Percentiles rank a stretch among this genome's conserved stretches.
Evolutionary conservation across 2,113 vertebrate species (phyloP).

Genomic region (Lophura nycthemera): DNA sequence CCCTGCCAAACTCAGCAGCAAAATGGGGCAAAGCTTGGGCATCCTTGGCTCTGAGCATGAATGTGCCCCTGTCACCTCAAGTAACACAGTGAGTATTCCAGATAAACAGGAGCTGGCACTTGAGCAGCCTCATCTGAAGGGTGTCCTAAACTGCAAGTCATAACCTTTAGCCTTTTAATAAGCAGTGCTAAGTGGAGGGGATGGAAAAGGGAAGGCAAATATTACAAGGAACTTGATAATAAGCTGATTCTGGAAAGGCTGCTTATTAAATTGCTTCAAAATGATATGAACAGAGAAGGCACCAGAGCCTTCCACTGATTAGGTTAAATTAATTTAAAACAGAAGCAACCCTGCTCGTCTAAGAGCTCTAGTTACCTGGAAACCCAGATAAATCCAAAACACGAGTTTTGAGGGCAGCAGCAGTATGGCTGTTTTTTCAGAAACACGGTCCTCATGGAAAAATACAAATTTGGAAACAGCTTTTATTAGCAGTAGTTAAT

Average conservation of each 20-base stretch:
- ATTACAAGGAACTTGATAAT: not conserved
- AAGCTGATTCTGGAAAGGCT: not conserved
- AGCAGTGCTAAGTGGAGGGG: not conserved
- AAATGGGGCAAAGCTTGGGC: not conserved
- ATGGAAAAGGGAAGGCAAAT: not conserved
- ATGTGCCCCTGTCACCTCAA: accelerated
- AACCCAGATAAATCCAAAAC: conserved; percentile 73
- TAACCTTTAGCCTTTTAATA: not conserved
- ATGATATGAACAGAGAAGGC: conserved; percentile 33
- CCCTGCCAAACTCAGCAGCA: not conserved
- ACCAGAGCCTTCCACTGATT: conserved; percentile 57
- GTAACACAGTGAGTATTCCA: not conserved
- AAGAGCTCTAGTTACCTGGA: conserved; percentile 61
- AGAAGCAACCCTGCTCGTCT: conserved; percentile 45
- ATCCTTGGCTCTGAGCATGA: not conserved
- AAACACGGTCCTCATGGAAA: conserved; percentile 63
- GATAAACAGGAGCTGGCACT: not conserved
- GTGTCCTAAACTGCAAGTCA: accelerated
- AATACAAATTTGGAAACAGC: conserved; percentile 61
- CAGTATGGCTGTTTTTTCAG: not conserved
- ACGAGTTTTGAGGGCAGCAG: conserved; percentile 30
- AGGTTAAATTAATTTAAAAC: conserved; percentile 65
- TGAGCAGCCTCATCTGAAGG: not conserved
- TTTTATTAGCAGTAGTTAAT: conserved; percentile 69
- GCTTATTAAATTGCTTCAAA: conserved; percentile 16